These are phyloP conservation scores for Calliopsis andreniformis DNA, from an alignment of 1,140 invertebrate species.

Conservation along the genomic window DNA sequence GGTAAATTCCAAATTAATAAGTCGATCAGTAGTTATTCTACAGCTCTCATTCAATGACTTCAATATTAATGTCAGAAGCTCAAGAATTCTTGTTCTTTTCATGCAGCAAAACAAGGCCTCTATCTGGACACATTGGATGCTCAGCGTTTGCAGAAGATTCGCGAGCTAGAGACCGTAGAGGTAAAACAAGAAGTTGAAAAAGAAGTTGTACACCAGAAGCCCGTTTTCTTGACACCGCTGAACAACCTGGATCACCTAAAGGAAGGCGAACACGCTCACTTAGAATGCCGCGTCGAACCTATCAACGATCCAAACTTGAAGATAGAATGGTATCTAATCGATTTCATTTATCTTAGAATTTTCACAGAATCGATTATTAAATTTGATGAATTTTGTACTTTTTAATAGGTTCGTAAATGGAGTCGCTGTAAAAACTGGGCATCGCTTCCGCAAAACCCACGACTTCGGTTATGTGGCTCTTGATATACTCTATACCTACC, in stretches of 20 bases:
- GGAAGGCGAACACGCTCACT: slow-evolving; percentile 95
- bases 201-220: slow-evolving; percentile 89
- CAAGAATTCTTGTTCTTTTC: slow-evolving; percentile 45
- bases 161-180: slow-evolving; percentile 92
- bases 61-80: neutral
- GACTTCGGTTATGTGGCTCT: slow-evolving; percentile 98
- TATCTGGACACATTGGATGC: slow-evolving; percentile 94
- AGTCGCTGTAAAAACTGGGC: slow-evolving; percentile 83
- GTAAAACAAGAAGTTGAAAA: slow-evolving; percentile 88
- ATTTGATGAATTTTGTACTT: neutral
- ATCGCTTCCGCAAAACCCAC: slow-evolving; percentile 94
- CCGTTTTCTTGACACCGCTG: slow-evolving; percentile 92
- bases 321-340: slow-evolving; percentile 94
- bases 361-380: neutral
- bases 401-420: slow-evolving; percentile 78
- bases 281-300: slow-evolving; percentile 97
- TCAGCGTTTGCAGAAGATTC: slow-evolving; percentile 93
- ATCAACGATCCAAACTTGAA: slow-evolving; percentile 97
- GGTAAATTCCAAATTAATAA: slow-evolving; percentile 21
- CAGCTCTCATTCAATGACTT: slow-evolving; percentile 15
- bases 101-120: slow-evolving; percentile 90
- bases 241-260: slow-evolving; percentile 92
- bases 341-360: neutral
- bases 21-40: neutral
- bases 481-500: slow-evolving; percentile 95